Base-by-base conservation (phyloP, 1,140 invertebrate genomes). In the Tetragonula clypearis region DNA sequence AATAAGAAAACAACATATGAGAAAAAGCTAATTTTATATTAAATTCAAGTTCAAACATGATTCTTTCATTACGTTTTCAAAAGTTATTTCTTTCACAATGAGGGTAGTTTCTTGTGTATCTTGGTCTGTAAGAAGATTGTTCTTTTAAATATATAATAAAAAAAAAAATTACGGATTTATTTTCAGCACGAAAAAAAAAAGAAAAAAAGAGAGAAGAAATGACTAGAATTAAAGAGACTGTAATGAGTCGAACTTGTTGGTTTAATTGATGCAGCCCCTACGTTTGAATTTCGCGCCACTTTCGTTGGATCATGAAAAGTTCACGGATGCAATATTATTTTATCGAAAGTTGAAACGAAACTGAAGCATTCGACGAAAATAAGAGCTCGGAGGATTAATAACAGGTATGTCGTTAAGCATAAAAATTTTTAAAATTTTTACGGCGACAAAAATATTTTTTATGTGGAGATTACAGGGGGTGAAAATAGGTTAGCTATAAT, bases 141-240 rank as follows among this genome's bases (percentile, higher is more conserved):
- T 35, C 35, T 35, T 35, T 35, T 35, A 35, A 35, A 35, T 35
- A 35, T 35, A 35, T 35, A 35, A 35, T 35, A 35, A 35, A 41
- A 41, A 41, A 41, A 41, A 8, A 41, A 41, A 41, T 41, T 41
- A 0, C 8, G 41, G 6, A 41, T 41, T 41, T 6, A 41, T 41
- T 41, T 35, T 41, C 41, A 41, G 41, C 8, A 8, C 5, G 6
- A 41, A 41, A 3, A 4, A 23, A 14, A 0, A 62, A 19, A 23
- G 23, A 69, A 8, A 19, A 12, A 2, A 0, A 1, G 0, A 30
- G 8, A 9, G 4, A 15, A 19, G 2, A 6, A 0, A 9, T 2
- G 35, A 35, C 3, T 35, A 35, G 35, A 4, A 35, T 35, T 35
- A 19, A 2, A 11, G 19, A 9, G 17, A 30, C 17, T 19, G 26